These are phyloP conservation scores for Carassius carassius DNA, from an alignment of 2,113 vertebrate species.

Conservation along the genomic window DNA sequence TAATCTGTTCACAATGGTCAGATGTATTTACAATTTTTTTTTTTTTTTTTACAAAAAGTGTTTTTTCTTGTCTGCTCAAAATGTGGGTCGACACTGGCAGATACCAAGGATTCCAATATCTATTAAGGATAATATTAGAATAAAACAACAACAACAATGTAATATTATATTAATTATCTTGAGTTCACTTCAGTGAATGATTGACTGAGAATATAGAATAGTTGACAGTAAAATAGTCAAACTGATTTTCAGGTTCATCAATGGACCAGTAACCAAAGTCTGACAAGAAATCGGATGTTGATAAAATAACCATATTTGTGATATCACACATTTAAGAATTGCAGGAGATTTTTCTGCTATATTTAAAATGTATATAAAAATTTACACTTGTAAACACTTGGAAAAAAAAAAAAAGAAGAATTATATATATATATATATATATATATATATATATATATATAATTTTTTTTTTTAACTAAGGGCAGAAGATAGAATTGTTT, in stretches of 20 bases:
- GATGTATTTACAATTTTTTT: no score
- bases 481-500: background rate
- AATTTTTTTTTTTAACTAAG: no score
- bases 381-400: no score
- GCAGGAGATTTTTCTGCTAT: background rate
- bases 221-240: background rate
- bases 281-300: no score
- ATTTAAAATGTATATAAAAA: no score
- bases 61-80: background rate
- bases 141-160: background rate
- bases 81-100: background rate
- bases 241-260: background rate
- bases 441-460: no score
- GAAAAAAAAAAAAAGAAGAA: no score
- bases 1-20: background rate
- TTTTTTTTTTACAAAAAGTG: background rate
- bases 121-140: background rate
- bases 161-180: background rate
- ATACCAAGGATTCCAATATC: background rate
- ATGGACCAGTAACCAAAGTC: no score
- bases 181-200: background rate
- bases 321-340: background rate
- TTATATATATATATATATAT: no score
- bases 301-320: no score
- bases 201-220: background rate